Base-by-base conservation (phyloP, 2,113 vertebrate species). In the Tursiops truncatus region DNA sequence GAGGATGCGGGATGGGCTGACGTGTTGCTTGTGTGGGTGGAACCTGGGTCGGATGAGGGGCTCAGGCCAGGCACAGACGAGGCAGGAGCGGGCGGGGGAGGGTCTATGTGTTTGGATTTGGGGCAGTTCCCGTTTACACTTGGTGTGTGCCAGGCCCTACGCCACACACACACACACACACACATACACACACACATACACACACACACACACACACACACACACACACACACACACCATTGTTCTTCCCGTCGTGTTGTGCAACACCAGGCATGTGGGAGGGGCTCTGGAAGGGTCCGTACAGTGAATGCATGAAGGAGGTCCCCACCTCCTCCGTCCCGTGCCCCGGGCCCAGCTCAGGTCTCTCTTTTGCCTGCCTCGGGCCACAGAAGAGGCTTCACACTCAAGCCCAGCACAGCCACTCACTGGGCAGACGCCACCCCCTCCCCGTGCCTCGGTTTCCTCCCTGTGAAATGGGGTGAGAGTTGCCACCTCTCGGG, bases 391-490 rank as follows among this genome's bases (percentile, higher is more conserved):
- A 58, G 0, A 47, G 79, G 38, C 79, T 87, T 50, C 26, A 71
- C n/a, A 5, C 9, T 50, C 23, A 18, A n/a, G 56, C 53, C 63
- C 31, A 10, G 70, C 36, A 3, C 8, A 38, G 83, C 36, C 71
- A 0, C 25, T 15, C 1, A 0, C 63, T 26, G 17, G n/a, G 36
- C 58, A 3, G 20, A 33, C 0, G 0, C 14, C 1, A 0, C 10
- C 26, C 15, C 31, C 6, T 9, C 23, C 14, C 5, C 2, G 5
- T 3, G 58, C 47, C 63, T 53, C 21, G 1, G 53, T 2, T 20
- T 56, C 82, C 26, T 26, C 44, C 21, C 63, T 15, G 41, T 71
- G 13, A 60, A 0, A 1, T 3, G 1, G 31, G 63, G 21, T 20
- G 3, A 62, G 71, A 36, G 53, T 0, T 0, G 0, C 47, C 38